Base-by-base conservation (phyloP, 2,113 vertebrate species). In the Elachura formosa region DNA sequence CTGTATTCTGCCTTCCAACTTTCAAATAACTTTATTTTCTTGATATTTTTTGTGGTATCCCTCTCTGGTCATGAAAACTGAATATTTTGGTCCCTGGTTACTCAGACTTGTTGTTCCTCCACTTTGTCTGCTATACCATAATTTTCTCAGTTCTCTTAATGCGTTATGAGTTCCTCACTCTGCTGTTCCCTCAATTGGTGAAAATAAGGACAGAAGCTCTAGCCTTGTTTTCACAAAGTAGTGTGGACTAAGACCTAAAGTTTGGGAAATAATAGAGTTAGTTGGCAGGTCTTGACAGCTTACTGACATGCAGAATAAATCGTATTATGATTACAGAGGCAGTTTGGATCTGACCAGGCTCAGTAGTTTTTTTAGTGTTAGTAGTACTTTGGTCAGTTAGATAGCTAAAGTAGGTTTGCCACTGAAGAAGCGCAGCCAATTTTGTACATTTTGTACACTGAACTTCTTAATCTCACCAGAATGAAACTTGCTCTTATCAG, bases 121-220 rank as follows among this genome's bases (percentile, higher is more conserved):
- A 64, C 43, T n/a, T 54, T 4, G 2, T 67, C n/a, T 84, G 69
- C 62, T 84, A 72, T 91, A 41, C 0, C 2, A 48, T 72, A 3
- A 36, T 63, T 51, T 85, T 69, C 61, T 51, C 36, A 36, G 68
- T 78, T 71, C 66, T 31, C 10, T 89, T 82, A 21, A 78, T 28
- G 69, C 49, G 34, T 68, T 58, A 84, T 20, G 54, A 79, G 51
- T 58, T 81, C 36, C 31, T 72, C 23, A 74, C 23, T 15, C 14
- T 7, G n/a, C 20, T 3, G 0, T 43, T 96, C 31, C 12, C 36
- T 41, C 1, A 4, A 5, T 0, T 90, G 52, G n/a, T 38, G 10
- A 69, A 74, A 43, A 22, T 29, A 71, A 86, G 61, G 88, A 55
- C 31, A 48, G 12, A 45, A 63, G 49, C 38, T 89, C 26, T 25